phyloP scores from a whole-genome alignment of 2,797 vertebrate genomes.

The Anomalospiza imberbis region DNA sequence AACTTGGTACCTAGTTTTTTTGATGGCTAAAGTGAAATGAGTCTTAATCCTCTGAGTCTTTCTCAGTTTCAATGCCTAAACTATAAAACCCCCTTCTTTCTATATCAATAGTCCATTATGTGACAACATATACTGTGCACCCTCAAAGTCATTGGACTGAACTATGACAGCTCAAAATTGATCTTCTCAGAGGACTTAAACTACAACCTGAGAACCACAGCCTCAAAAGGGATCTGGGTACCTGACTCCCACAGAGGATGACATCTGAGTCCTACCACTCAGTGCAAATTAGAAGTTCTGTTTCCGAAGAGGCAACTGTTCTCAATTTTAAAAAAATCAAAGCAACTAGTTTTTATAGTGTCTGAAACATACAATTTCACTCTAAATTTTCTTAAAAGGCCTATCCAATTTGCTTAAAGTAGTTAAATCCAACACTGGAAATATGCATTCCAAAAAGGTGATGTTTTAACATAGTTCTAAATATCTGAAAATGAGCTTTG shows the following conservation, averaged over 20 bases:
- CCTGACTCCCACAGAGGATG: neutral
- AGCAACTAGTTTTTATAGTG: neutral
- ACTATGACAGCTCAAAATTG: neutral
- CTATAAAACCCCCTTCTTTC: neutral
- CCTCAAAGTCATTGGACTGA: neutral
- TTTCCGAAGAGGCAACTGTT: slow-evolving; percentile 35
- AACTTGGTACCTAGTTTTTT: neutral
- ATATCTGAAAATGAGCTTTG: slow-evolving; percentile 48
- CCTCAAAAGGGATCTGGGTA: neutral
- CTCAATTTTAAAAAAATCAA: neutral
- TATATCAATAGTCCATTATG: neutral
- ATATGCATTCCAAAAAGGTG: slow-evolving; percentile 28
- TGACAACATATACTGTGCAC: neutral
- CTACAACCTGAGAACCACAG: neutral
- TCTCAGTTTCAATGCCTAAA: neutral
- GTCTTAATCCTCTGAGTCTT: neutral
- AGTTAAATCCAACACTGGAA: slow-evolving; percentile 4
- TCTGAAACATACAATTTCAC: neutral
- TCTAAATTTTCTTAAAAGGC: slow-evolving; percentile 20
- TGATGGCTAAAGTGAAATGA: neutral
- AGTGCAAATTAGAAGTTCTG: neutral
- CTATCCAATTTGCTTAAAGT: slow-evolving; percentile 28
- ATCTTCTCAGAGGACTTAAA: neutral
- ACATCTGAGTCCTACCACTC: neutral
- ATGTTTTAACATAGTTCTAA: slow-evolving; percentile 46